Base-by-base conservation (phyloP, 2,797 vertebrate species). In the Bradypus variegatus region DNA sequence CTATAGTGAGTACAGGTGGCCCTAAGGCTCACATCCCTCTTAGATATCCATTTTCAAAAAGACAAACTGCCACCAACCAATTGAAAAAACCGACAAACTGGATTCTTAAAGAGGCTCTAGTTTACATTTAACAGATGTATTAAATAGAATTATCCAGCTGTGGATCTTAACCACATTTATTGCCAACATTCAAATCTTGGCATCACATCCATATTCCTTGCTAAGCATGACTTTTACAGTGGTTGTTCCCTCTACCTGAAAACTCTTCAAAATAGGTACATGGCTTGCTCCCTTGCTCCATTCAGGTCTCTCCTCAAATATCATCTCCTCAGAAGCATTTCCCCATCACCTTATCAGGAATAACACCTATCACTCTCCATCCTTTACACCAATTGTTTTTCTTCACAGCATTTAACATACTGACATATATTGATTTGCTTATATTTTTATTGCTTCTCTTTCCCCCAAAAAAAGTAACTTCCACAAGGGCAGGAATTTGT, bases 401-500 rank as follows among this genome's bases (percentile, higher is more conserved):
- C 55, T 70, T 93, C 33, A 53, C 11, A 16, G 53, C 65, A 80
- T 55, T 91, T 72, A 77, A 76, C 41, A 92, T 62, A 70, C 55
- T 92, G 73, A 80, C 25, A 72, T 1, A 48, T 82, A 82, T 25
- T 69, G 70, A 72, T 73, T 73, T 91, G 25, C 25, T 73, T 78
- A 21, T 45, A 84, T 50, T 60, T 79, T 60, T 86, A 81, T n/a
- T 62, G 41, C 5, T n/a, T 80, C 31, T 81, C 50, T 89, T 89
- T 36, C 41, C 45, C 5, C 85, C 45, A 91, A 83, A 45, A 95
- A 94, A 88, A 64, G 1, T 82, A 92, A 91, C 25, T 72, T 89
- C 88, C 7, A 62, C 21, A 89, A 76, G 27, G 27, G 25, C 23
- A 92, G 50, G 23, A 70, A 58, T 82, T 70, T 55, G 67, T 86